phyloP scores from a whole-genome alignment of 2,113 vertebrate species.

The Felis catus region F.catus_Fca126_mat1.0 CM031416.1:75909501-75910000 shows the following conservation, averaged over 20 bases:
- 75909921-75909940: not conserved
- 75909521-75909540: not conserved
- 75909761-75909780: not conserved
- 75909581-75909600: not conserved
- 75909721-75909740: not conserved
- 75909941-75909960: not conserved
- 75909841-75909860: not conserved
- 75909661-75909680: not conserved
- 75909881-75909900: not conserved
- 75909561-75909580: not conserved
- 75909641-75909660: not conserved
- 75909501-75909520: not conserved
- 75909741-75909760: not conserved
- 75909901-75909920: not conserved
- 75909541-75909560: not conserved
- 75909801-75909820: not conserved
- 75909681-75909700: not conserved
- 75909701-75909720: not conserved
- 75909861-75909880: not conserved
- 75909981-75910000: not conserved
- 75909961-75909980: not conserved
- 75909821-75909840: not conserved
- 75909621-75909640: not conserved
- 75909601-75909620: not conserved
- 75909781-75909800: not conserved